Evolutionary conservation across 2,888 invertebrate species (phyloP), one percentile per base, ranked within the genome.

Genomic region (Augochlorella aurata): DNA sequence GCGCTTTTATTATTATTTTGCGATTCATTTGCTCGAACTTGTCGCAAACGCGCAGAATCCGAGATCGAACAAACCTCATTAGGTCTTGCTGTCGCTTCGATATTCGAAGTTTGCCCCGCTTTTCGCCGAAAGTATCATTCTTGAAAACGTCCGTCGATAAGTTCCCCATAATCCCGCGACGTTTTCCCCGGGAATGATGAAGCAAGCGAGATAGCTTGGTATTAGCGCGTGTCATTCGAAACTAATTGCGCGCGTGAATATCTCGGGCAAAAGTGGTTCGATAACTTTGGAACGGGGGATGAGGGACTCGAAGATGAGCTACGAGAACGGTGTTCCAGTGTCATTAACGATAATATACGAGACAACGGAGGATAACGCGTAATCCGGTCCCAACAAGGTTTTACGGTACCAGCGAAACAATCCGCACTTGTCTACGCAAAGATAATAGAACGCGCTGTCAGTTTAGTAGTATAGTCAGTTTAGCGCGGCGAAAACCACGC

Each of bases 261-360:
- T 14, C 21, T 12, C 24, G 54, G 9, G 14, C 54, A 24, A 58
- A 58, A 58, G 54, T 58, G 54, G 54, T 58, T 58, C 54, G 54
- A 58, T 58, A 24, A 58, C 54, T 58, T 58, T 10, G 21, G 54
- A 24, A 21, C 7, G 21, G 21, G 54, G 54, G 54, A 14, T 24
- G 54, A 1, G 54, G n/a, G 54, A 58, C 54, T 58, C 21, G 54
- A 24, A 58, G 21, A 58, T 58, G 24, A 58, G 21, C 54, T 58
- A 58, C 14, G 24, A 58, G 54, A 14, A 58, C 21, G 21, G 54
- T 14, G 24, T 24, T n/a, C 54, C 54, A 7, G 54, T 58, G 54
- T 58, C 24, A 58, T 58, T 58, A 58, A 58, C 21, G 54, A 58
- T 58, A 58, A 58, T 58, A 21, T 58, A 58, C 14, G 54, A 58